phyloP scores from a whole-genome alignment of 1,140 invertebrate genomes.

The Bombus pascuorum region DNA sequence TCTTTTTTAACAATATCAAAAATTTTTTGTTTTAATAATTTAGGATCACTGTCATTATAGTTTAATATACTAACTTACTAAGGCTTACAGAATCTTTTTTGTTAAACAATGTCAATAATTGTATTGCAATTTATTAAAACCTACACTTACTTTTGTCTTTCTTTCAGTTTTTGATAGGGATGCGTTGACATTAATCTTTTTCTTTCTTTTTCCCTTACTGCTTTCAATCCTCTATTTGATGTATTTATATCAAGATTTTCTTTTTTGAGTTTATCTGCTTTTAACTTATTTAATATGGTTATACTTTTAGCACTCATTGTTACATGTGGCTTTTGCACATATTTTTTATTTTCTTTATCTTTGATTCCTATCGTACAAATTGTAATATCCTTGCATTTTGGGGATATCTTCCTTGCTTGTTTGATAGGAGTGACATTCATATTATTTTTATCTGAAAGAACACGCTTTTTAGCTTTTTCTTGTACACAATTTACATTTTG shows the following conservation, averaged over 20 bases:
- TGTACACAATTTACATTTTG: not conserved
- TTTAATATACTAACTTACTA: not conserved
- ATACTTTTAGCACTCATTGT: slow-evolving; percentile 78
- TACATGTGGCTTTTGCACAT: slow-evolving; percentile 48
- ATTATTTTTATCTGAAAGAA: slow-evolving; percentile 74
- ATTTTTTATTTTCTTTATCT: slow-evolving; percentile 78
- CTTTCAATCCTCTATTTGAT: slow-evolving; percentile 60
- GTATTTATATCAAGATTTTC: not conserved
- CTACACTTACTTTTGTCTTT: slow-evolving; percentile 57
- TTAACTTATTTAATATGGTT: slow-evolving; percentile 78
- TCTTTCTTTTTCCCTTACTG: slow-evolving; percentile 72
- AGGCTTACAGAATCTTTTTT: not conserved
- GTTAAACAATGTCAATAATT: not conserved
- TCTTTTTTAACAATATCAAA: not conserved
- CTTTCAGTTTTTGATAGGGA: slow-evolving; percentile 71
- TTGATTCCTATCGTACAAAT: slow-evolving; percentile 12
- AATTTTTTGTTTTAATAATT: not conserved
- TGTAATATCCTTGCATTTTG: slow-evolving; percentile 48
- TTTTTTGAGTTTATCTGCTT: slow-evolving; percentile 35
- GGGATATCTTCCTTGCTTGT: slow-evolving; percentile 67
- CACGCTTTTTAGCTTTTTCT: slow-evolving; percentile 73
- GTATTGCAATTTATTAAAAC: not conserved
- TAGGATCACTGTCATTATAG: not conserved
- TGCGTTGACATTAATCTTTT: slow-evolving; percentile 69
- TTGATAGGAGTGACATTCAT: slow-evolving; percentile 67